Base-by-base conservation (phyloP, 2,888 invertebrate species). In the Acanthosepion lycidas region DNA sequence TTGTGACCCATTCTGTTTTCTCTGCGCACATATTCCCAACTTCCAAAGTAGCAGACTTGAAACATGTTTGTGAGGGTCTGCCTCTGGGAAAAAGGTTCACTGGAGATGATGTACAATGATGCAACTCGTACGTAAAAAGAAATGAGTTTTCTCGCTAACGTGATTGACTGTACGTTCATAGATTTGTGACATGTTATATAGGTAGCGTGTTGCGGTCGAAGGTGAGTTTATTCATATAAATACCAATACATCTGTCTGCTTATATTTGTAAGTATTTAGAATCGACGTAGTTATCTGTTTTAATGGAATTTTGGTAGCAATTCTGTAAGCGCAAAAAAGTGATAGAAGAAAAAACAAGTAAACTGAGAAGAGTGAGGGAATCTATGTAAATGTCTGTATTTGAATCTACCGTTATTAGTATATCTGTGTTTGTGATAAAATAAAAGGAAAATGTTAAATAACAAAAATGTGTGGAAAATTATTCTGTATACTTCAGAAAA, bases 31-130 rank as follows among this genome's bases (percentile, higher is more conserved):
- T 33, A 78, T 78, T 78, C 78, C 78, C 78, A 15, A 78, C 78
- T n/a, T 78, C 78, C n/a, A 78, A 78, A n/a, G 78, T 78, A 78
- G 78, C n/a, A n/a, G 78, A 78, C 78, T 78, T 33, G n/a, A 78
- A 78, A 78, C 78, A 78, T 78, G 78, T 78, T 78, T 78, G 78
- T 78, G 78, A n/a, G 78, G n/a, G n/a, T 78, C 78, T 78, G 78
- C 78, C 78, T 78, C 78, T 78, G 78, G 78, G 78, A 78, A 78
- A 78, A 78, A 78, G 78, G 78, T 78, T 78, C 78, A 78, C 78
- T 78, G 78, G n/a, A 78, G 78, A 78, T 78, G 78, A 78, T 78
- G 78, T 78, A 78, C 78, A 78, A 33, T 78, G 78, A 78, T 78
- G 78, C 78, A 78, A 78, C 78, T n/a, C 78, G 78, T 78, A 78